phyloP scores from a whole-genome alignment of 2,113 vertebrate species.

The Crotophaga sulcirostris region DNA sequence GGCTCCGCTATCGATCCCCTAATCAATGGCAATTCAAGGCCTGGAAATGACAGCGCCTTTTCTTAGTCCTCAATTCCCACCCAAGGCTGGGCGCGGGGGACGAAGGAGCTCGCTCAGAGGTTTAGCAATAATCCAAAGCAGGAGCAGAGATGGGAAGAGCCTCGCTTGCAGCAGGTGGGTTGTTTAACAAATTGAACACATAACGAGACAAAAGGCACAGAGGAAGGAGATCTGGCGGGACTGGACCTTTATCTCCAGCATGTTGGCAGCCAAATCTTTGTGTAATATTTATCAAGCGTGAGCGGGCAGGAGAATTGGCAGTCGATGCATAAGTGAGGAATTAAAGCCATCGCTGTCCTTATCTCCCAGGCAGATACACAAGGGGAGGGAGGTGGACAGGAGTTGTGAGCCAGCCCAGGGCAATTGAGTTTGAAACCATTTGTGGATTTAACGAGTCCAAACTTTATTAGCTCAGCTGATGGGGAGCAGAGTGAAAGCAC shows the following conservation, averaged over 20 bases:
- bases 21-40: conserved; percentile 50
- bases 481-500: background rate
- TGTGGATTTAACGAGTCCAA: conserved; percentile 4
- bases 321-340: conserved; percentile 4
- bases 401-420: background rate
- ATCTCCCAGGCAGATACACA: background rate
- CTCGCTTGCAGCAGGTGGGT: background rate
- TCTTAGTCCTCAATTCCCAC: background rate
- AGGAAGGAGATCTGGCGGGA: conserved; percentile 15
- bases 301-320: conserved; percentile 46
- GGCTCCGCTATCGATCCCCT: background rate
- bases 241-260: conserved; percentile 32
- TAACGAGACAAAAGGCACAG: background rate
- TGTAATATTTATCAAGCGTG: conserved; percentile 41
- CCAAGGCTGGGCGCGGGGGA: background rate
- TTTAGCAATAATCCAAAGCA: background rate
- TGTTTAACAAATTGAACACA: conserved; percentile 5
- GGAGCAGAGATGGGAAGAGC: background rate
- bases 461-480: conserved; percentile 1
- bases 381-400: background rate
- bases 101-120: background rate
- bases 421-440: background rate
- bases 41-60: conserved; percentile 6
- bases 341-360: conserved; percentile 37
- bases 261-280: conserved; percentile 36